A percentile compares a stretch with the other conserved stretches of the same genome.
phyloP scores from a whole-genome alignment of 2,888 invertebrate genomes.

The Leptinotarsa peninsularis region DNA sequence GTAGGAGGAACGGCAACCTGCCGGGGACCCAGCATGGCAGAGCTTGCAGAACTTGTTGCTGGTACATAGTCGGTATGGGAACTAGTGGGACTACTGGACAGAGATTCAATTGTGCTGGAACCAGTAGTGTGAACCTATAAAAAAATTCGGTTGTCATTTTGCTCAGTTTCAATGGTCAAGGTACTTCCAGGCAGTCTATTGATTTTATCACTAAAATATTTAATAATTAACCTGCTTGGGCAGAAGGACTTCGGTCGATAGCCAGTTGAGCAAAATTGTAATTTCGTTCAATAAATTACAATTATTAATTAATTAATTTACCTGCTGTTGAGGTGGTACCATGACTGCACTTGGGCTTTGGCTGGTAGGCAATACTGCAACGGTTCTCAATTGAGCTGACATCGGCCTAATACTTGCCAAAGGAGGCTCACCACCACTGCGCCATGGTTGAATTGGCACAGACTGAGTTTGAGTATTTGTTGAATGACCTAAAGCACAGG shows the following conservation, averaged over 20 bases:
- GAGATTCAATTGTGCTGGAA: constrained; percentile 66
- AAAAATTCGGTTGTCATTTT: constrained; percentile 4
- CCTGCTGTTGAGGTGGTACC: constrained; percentile 74
- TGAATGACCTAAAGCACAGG: constrained; percentile 57
- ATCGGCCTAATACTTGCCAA: constrained; percentile 94
- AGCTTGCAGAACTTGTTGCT: constrained; percentile 80
- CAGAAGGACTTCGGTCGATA: too few species aligned
- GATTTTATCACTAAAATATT: not conserved
- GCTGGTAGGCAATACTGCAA: constrained; percentile 80
- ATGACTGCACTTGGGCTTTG: constrained; percentile 70
- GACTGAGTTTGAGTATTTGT: constrained; percentile 67
- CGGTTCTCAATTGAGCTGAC: constrained; percentile 78
- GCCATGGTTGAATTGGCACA: constrained; percentile 75
- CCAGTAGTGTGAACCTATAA: constrained; percentile 68
- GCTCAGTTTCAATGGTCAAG: too few species aligned
- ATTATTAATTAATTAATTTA: constrained; percentile 27
- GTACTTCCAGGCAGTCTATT: too few species aligned
- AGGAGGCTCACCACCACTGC: constrained; percentile 82
- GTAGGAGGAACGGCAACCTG: constrained; percentile 77
- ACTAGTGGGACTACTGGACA: constrained; percentile 78
- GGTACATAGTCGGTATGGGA: constrained; percentile 88
- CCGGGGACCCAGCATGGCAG: constrained; percentile 68
- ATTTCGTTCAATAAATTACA: too few species aligned
- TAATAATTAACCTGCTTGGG: constrained; percentile 62
- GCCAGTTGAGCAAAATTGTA: too few species aligned